Conservation (phyloP, 2,888 invertebrate genomes). For the Polydrusus pterygomalis region DNA sequence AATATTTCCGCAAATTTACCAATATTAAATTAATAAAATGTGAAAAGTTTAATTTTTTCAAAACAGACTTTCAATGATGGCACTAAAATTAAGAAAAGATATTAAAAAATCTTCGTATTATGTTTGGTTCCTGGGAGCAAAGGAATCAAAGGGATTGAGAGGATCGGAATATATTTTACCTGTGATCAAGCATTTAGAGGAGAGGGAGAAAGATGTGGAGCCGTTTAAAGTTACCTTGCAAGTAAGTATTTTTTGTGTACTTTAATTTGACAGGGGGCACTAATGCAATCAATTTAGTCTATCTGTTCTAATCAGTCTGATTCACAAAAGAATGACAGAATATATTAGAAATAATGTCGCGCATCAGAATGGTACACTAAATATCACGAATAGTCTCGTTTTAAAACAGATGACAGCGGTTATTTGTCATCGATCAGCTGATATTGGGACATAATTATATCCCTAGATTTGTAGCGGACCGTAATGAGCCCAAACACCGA, state of each 20-base stretch:
- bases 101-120: conserved; percentile 94
- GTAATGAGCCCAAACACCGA: too few species aligned
- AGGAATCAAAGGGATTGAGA: conserved; percentile 91
- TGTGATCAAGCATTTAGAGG: conserved; percentile 88
- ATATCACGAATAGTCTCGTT: too few species aligned
- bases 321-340: too few species aligned
- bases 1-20: neutral
- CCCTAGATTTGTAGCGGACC: too few species aligned
- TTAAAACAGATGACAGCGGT: too few species aligned
- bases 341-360: too few species aligned
- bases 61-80: conserved; percentile 74
- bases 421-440: too few species aligned
- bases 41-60: neutral
- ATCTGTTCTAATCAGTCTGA: too few species aligned
- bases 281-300: too few species aligned
- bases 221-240: conserved; percentile 94
- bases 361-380: too few species aligned
- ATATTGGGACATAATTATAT: too few species aligned
- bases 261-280: too few species aligned
- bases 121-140: conserved; percentile 96
- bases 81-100: conserved; percentile 87
- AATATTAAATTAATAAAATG: neutral
- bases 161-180: conserved; percentile 91
- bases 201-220: conserved; percentile 89
- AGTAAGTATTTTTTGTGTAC: conserved; percentile 70